Evolutionary conservation across 2,113 vertebrate genomes (phyloP), one percentile per base, ranked within the genome.

Genomic region (Podarcis raffonei): DNA sequence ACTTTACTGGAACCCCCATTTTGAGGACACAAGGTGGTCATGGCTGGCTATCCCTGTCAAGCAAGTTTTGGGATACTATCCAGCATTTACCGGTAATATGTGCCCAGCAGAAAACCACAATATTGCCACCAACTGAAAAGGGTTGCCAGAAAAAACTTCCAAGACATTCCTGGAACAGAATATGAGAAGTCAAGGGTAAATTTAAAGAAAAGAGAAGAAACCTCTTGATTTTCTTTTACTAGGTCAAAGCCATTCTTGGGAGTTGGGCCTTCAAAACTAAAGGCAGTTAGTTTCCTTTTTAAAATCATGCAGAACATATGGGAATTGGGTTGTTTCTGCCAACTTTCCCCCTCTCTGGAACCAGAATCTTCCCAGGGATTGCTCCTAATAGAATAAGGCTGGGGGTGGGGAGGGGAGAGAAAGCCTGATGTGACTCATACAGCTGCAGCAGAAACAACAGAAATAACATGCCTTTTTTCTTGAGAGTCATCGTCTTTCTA

Each of bases 361-460:
- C 48, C 3, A 92, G 90, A 92, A 93, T 92, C 91, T 95, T 95
- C 95, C 92, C 95, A 95, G 88, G 87, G 88, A 39, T 92, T 90
- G 75, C 82, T 94, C 86, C 93, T 94, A 93, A 92, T 87, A 94
- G 84, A 94, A 93, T 93, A 94, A 90, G 89, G 71, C 84, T 86
- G 78, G 62, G 27, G 6, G 82, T 93, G 87, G 87, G 62, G 83
- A 94, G 62, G 27, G 6, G 80, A 93, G 87, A 89, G 62, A 84
- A 94, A 91, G 80, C 0, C 5, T 92, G 16, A 0, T 85, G 18
- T 89, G 87, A 94, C 32, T 89, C 32, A 3, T 11, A 6, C 30
- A 72, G 77, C 42, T 79, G 81, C 42, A 85, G 69, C 32, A 80
- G 68, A 87, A 90, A 32, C 39, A 30, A 72, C 69, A 79, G 5